These are phyloP conservation scores for Heteromyza rotundicornis DNA, from an alignment of 2,888 invertebrate species.

Conservation along the genomic window DNA sequence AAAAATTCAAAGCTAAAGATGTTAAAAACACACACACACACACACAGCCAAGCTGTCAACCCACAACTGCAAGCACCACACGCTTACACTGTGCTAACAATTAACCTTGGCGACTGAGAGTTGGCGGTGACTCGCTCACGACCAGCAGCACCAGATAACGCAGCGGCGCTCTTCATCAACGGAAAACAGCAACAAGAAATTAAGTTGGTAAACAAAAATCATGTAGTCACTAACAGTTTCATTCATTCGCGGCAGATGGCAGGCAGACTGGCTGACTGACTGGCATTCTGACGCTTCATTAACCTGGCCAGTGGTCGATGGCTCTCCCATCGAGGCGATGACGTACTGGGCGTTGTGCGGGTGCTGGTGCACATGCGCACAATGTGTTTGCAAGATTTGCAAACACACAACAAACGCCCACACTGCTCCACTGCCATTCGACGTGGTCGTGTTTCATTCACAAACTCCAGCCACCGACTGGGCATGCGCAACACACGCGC, in stretches of 20 bases:
- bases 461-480: constrained; percentile 1
- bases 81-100: constrained; percentile 28
- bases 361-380: constrained; percentile 14
- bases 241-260: constrained; percentile 9
- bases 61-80: constrained; percentile 37
- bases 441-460: constrained; percentile 18
- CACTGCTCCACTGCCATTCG: constrained; percentile 13
- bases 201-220: constrained; percentile 1
- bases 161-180: too few species aligned
- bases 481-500: not conserved
- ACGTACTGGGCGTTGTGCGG: constrained; percentile 18
- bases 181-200: not conserved
- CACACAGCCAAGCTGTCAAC: constrained; percentile 25
- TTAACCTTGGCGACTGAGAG: constrained; percentile 52
- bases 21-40: constrained; percentile 9
- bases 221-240: not conserved
- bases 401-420: constrained; percentile 20
- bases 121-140: constrained; percentile 38
- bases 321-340: constrained; percentile 8
- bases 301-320: constrained; percentile 16
- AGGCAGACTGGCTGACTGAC: too few species aligned
- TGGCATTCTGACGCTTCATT: constrained; percentile 17
- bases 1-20: constrained; percentile 12
- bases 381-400: constrained; percentile 9
- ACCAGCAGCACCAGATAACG: constrained; percentile 6